Base-by-base conservation (phyloP, 2,113 vertebrate species). In the Synodontis membranacea region DNA sequence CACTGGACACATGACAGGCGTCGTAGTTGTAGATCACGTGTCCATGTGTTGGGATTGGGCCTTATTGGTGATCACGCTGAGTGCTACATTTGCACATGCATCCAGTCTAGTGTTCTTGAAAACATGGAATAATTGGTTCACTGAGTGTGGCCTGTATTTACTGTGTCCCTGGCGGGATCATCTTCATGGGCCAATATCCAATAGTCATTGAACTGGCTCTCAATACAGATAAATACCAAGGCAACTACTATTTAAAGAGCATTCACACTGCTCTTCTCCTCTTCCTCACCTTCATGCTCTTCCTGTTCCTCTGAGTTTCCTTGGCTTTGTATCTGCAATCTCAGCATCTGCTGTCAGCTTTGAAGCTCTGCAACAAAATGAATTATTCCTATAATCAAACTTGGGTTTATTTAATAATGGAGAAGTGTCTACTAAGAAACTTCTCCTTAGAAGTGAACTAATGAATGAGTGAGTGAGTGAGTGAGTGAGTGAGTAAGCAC, bases 291-390 rank as follows among this genome's bases (percentile, higher is more conserved):
- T 44, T 64, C 28, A 58, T 62, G 54, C 68, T 84, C 46, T 56
- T 76, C 37, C 50, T 88, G 79, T 81, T 80, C 23, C 39, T 89
- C 68, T 78, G 64, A 44, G 66, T 88, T 75, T 80, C 52, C 80
- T 80, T 52, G 17, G 54, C 62, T 85, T 80, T 46, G 37, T 85
- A 84, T 87, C 56, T 88, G 87, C 87, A 76, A 34, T 68, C 83
- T 90, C 86, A 90, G 90, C 88, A 89, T 86, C 83, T 87, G 70
- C 84, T 76, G 80, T 64, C 54, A 54, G 37, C 87, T 88, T 88
- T 91, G 86, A 90, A 88, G 89, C 72, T 82, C 87, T 87, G 85
- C 84, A 89, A 80, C 66, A 68, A 80, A 87, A 91, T 86, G n/a
- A 88, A 89, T 89, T 84, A 91, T 87, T 89, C 82, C 78, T 68